phyloP scores from a whole-genome alignment of 92 coral and sea anemone genomes.

The Palythoa heliodiscus region DNA sequence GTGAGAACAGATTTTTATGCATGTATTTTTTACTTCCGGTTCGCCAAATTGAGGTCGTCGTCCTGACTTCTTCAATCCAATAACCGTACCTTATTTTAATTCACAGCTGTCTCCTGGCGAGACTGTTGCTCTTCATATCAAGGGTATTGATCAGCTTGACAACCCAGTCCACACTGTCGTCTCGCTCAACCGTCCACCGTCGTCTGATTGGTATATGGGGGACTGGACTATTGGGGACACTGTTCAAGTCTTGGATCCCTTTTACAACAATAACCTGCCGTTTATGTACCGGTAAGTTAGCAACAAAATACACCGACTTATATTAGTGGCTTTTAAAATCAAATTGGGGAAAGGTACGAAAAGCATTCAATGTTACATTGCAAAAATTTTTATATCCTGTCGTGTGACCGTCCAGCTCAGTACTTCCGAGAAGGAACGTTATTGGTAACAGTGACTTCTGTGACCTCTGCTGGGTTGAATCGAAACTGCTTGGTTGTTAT shows the following conservation, averaged over 20 bases:
- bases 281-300: slow-evolving; percentile 56
- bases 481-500: no score
- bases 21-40: no score
- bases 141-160: slow-evolving; percentile 80
- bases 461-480: no score
- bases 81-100: neutral
- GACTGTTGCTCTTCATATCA: slow-evolving; percentile 55
- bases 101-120: slow-evolving; percentile 90
- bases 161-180: slow-evolving; percentile 75
- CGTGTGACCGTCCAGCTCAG: no score
- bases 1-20: no score
- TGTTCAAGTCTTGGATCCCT: slow-evolving; percentile 61
- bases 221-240: slow-evolving; percentile 50
- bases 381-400: no score
- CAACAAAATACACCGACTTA: neutral
- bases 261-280: slow-evolving; percentile 52
- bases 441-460: no score
- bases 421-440: no score
- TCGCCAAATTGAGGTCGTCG: no score
- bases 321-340: neutral
- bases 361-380: neutral
- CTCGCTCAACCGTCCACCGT: slow-evolving; percentile 42
- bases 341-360: neutral
- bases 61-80: neutral
- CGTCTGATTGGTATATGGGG: slow-evolving; percentile 6